phyloP scores from a whole-genome alignment of 2,888 invertebrate species.

The Bugula neritina region DNA sequence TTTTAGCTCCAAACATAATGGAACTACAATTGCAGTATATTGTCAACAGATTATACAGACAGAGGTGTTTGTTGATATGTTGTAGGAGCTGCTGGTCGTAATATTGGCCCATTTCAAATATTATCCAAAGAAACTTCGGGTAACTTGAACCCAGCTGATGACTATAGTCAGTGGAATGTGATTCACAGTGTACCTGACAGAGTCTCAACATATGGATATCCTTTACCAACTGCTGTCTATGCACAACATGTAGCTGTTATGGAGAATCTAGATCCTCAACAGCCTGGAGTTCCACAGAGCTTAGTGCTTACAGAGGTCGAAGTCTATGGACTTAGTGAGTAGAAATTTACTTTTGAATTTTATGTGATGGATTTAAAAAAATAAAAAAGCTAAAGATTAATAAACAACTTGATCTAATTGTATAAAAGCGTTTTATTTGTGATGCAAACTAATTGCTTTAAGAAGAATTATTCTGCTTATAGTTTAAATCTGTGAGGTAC shows the following conservation, averaged over 20 bases:
- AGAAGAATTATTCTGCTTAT: no score
- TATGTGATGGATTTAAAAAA: no score
- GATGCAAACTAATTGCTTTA: no score
- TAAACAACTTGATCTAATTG: no score
- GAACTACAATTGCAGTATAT: no score
- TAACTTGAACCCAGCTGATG: not conserved
- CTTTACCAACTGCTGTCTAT: not conserved
- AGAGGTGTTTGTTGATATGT: not conserved
- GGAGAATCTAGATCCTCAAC: not conserved
- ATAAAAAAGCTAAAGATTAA: no score
- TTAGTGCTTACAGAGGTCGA: not conserved
- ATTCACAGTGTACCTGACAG: not conserved
- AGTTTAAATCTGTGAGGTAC: no score
- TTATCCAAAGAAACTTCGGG: not conserved
- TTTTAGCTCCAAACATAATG: no score
- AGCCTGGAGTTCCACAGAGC: no score
- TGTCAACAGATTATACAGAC: no score
- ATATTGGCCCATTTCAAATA: not conserved
- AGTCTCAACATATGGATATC: not conserved
- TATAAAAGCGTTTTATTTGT: no score
- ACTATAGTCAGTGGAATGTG: not conserved
- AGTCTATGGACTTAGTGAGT: not conserved
- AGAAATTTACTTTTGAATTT: not conserved
- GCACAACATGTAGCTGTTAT: not conserved
- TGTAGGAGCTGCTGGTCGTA: not conserved